Evolutionary conservation across 2,797 vertebrate species (phyloP), one percentile per base, ranked within the genome.

Genomic region (Micropoecilia bifurca): DNA sequence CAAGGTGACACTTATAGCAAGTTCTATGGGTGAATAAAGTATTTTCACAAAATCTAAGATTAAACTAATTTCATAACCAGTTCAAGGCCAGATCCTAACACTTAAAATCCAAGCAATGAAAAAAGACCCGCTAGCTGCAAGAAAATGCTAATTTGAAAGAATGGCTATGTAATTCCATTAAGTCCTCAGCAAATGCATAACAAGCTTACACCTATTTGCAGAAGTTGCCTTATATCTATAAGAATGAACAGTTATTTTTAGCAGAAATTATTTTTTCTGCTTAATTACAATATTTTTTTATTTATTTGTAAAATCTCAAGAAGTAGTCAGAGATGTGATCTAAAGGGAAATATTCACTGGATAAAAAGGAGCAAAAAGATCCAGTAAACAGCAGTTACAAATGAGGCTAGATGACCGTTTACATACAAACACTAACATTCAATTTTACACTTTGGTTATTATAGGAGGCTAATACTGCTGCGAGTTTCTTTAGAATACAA

Each of bases 321-420:
- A 41, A 68, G 9, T 43, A 25, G 20, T 41, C 39, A 12, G 66
- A 68, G 22, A 68, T 68, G 39, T 41, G 39, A 41, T 25, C 10
- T 68, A 2, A 41, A 68, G 6, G 33, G 3, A 48, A 72, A 73
- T 20, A 10, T 59, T 75, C n/a, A 43, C 25, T 45, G 1, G 3
- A 28, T 18, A n/a, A 39, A 22, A 43, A 20, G 3, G 30, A 63
- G 36, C 41, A 12, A 78, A 78, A 57, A 30, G 22, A 3, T 46
- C 1, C 7, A n/a, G 68, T 9, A 71, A 59, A 71, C 22, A 4
- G 47, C 16, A 76, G 50, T 0, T n/a, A 59, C 13, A 50, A 33
- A 10, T 14, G 13, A 0, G 22, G n/a, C 72, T 48, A 0, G 13
- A 7, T 73, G 25, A 73, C 45, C 66, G 3, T n/a, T 0, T 0